A percentile compares a stretch with the other conserved stretches of the same genome.
phyloP scores from a whole-genome alignment of 2,888 invertebrate genomes.

The Apotomis betuletana region DNA sequence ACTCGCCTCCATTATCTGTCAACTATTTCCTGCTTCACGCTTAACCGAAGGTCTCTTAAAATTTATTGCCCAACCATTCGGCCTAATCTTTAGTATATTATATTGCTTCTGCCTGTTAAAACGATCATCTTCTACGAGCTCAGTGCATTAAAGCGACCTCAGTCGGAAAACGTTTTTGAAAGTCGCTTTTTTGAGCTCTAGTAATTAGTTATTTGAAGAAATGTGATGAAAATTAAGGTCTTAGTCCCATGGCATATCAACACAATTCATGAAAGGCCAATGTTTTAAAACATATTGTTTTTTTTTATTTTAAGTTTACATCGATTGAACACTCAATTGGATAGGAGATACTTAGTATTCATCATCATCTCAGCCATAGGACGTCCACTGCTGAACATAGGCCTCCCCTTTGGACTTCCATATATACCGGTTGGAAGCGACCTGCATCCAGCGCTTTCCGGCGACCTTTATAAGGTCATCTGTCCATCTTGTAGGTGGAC shows the following conservation, averaged over 20 bases:
- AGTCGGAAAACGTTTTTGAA: slow-evolving; percentile 3
- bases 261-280: too few relatives aligned
- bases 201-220: background rate
- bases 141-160: slow-evolving; percentile 15
- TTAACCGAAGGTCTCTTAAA: slow-evolving; percentile 42
- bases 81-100: slow-evolving; percentile 47
- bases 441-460: too few relatives aligned
- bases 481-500: too few relatives aligned
- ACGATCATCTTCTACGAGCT: slow-evolving; percentile 13
- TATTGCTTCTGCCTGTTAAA: slow-evolving; percentile 32
- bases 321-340: too few relatives aligned
- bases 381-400: too few relatives aligned
- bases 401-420: too few relatives aligned
- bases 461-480: too few relatives aligned
- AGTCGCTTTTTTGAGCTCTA: background rate
- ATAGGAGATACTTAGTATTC: too few relatives aligned
- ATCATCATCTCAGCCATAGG: too few relatives aligned
- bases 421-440: too few relatives aligned
- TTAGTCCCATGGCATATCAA: background rate
- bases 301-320: too few relatives aligned
- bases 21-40: slow-evolving; percentile 55
- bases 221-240: background rate
- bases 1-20: slow-evolving; percentile 57
- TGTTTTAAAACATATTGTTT: too few relatives aligned
- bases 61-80: slow-evolving; percentile 48